Conservation (phyloP, 2,113 vertebrate species). For the Ibidorhyncha struthersii region DNA sequence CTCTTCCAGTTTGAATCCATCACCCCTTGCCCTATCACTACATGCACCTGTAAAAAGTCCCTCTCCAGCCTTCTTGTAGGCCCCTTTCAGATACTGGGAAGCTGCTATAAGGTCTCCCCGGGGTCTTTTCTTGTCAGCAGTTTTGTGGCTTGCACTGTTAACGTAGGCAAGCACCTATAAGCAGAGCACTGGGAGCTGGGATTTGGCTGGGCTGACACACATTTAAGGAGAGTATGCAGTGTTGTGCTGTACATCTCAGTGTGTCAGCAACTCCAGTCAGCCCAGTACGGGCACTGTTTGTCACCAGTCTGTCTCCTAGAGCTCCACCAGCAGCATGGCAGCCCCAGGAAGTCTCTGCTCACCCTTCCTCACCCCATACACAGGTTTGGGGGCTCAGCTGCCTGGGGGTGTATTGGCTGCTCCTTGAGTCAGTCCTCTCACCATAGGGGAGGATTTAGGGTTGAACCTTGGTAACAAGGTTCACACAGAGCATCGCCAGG, state of each 20-base stretch:
- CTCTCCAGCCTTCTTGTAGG: too few relatives aligned
- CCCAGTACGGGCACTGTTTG: not conserved
- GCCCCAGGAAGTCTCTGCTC: not conserved
- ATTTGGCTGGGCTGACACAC: not conserved
- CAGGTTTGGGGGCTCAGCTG: not conserved
- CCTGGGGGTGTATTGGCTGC: not conserved
- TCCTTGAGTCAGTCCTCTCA: not conserved
- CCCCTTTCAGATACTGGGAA: too few relatives aligned
- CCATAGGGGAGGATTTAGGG: not conserved
- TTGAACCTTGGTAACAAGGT: not conserved
- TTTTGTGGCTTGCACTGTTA: not conserved
- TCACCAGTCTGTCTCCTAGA: not conserved
- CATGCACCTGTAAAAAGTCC: too few relatives aligned
- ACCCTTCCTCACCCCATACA: not conserved
- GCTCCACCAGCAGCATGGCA: not conserved
- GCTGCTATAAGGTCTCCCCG: too few relatives aligned
- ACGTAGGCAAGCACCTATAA: accelerated
- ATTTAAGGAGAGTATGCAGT: accelerated
- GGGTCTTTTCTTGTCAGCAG: not conserved
- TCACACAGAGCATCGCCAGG: not conserved
- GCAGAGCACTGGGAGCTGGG: not conserved
- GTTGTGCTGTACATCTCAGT: not conserved
- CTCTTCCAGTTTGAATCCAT: too few relatives aligned
- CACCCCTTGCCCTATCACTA: too few relatives aligned
- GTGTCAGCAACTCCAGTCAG: not conserved